Conservation (phyloP, 2,113 vertebrate species). For the Indicator maculatus region DNA sequence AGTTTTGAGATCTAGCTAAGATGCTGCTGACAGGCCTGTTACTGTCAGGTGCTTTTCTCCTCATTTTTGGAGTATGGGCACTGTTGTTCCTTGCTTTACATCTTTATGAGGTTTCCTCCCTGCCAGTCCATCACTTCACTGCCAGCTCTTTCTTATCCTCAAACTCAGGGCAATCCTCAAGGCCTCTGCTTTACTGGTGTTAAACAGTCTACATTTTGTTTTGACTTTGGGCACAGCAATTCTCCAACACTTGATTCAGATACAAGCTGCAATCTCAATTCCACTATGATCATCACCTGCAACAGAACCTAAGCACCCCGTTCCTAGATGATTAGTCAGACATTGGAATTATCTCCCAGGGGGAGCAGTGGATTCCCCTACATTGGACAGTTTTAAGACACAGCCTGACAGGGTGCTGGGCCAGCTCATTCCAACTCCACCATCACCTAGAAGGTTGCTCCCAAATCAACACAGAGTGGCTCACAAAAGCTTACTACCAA, state of each 20-base stretch:
- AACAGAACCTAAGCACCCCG: background rate
- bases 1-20: background rate
- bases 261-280: background rate
- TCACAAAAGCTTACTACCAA: background rate
- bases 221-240: background rate
- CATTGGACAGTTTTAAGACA: too few relatives aligned
- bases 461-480: rapidly evolving
- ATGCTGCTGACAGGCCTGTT: background rate
- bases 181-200: background rate
- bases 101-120: background rate
- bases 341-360: too few relatives aligned
- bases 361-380: too few relatives aligned
- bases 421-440: too few relatives aligned
- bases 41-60: background rate
- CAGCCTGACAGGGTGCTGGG: too few relatives aligned
- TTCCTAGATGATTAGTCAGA: too few relatives aligned
- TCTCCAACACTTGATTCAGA: background rate
- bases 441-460: background rate
- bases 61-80: background rate
- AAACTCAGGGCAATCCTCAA: background rate
- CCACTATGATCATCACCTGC: background rate
- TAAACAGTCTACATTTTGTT: background rate
- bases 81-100: background rate
- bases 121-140: background rate
- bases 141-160: background rate